Base-by-base conservation (phyloP, 92 coral and sea anemone genomes). In the Palythoa grandis region DNA sequence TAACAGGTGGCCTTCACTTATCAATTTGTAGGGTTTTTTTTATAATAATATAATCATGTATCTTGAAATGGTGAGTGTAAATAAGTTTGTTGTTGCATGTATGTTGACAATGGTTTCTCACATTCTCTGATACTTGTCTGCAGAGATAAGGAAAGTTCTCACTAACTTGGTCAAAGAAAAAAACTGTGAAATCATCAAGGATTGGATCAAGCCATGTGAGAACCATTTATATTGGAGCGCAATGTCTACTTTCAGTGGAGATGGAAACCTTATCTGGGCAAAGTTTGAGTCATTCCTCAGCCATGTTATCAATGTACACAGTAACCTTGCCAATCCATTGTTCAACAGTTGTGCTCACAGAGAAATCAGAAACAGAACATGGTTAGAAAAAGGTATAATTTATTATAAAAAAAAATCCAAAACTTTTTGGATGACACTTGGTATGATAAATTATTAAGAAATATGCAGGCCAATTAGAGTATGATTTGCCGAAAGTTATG, bases 141-240 rank as follows among this genome's bases (percentile, higher is more conserved):
- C 69, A 78, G 65, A 78, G 20, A 78, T 78, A 52, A 52, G 83
- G 17, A 78, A 78, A 78, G 83, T 52, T 5, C 69, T 52, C 67
- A 50, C 83, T 50, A 40, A 58, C 11, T 7, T 78, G 13, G 29
- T 4, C 66, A 78, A 53, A 52, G 40, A 50, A 11, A 78, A 78
- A 25, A 1, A 23, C 24, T 69, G 74, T 69, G 74, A 69, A 69
- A 17, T 25, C 1, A 11, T 69, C 17, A 37, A 35, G 74, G 43
- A 25, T 14, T 69, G 79, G 60, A 69, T 69, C n/a, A 69, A 69
- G 43, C 74, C 74, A 2, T 69, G 74, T 69, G 74, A 69, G 43
- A 69, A 74, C 25, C 79, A 74, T 3, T 50, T 74, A 19, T 50
- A 47, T 4, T 74, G 79, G 79, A 74, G 79, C 19, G 79, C 63